Conservation (phyloP, 2,113 vertebrate species). For the Sylvia atricapilla region DNA sequence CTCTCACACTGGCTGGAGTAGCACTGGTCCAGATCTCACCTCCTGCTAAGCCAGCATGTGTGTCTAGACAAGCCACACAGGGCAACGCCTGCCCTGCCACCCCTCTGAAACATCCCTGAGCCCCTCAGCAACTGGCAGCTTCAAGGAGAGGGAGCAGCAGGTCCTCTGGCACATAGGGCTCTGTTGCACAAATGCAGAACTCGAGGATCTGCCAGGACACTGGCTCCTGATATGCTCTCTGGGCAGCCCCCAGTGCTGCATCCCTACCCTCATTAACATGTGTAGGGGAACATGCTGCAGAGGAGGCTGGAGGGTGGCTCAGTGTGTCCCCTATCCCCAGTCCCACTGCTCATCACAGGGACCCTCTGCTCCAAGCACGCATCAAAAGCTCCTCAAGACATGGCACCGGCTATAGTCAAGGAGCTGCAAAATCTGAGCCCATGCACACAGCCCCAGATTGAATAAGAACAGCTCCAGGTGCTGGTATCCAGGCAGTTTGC, state of each 20-base stretch:
- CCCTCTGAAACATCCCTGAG: background rate
- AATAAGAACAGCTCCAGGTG: background rate
- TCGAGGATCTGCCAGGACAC: background rate
- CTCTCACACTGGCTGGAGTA: fast-evolving
- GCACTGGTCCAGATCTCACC: background rate
- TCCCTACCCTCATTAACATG: background rate
- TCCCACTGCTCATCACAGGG: background rate
- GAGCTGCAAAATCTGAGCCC: background rate
- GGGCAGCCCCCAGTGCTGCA: background rate
- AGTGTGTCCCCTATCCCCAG: background rate
- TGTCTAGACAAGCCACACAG: background rate
- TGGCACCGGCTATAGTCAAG: fast-evolving
- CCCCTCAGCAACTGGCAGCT: background rate
- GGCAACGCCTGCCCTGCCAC: background rate
- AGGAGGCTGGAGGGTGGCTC: background rate
- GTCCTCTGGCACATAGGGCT: fast-evolving
- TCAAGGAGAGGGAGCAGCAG: background rate
- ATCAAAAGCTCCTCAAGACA: background rate
- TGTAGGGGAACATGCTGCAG: background rate
- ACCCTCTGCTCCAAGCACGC: background rate
- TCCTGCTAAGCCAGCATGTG: background rate
- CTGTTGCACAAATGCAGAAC: background rate
- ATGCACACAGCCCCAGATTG: fast-evolving
- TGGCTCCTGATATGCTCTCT: background rate
- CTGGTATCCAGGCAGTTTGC: background rate